phyloP scores from a whole-genome alignment of 92 coral and sea anemone genomes.

The Actinostola sp. region DNA sequence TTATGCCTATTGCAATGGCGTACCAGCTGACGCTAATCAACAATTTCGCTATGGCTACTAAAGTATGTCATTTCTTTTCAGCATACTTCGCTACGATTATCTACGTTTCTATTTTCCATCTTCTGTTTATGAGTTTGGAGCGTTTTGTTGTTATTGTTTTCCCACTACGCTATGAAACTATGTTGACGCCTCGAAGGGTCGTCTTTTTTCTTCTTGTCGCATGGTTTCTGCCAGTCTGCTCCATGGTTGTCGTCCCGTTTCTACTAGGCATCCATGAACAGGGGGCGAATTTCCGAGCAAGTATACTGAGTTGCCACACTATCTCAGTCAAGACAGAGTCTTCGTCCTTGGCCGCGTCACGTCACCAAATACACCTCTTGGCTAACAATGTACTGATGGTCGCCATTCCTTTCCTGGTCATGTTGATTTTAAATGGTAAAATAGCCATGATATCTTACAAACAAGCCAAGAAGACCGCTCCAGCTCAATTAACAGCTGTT shows the following conservation, averaged over 20 bases:
- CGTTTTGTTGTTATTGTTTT: slow-evolving; percentile 38
- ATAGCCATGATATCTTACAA: slow-evolving; percentile 28
- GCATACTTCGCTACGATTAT: background rate
- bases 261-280: slow-evolving; percentile 8
- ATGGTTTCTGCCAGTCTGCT: slow-evolving; percentile 38
- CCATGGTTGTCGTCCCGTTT: slow-evolving; percentile 20
- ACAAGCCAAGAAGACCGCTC: slow-evolving; percentile 28
- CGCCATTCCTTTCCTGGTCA: slow-evolving; percentile 25
- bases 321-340: background rate
- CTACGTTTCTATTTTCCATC: slow-evolving; percentile 25
- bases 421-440: slow-evolving; percentile 40
- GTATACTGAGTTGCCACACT: slow-evolving; percentile 10
- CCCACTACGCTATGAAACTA: slow-evolving; percentile 32
- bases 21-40: slow-evolving; percentile 2
- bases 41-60: background rate
- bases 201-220: background rate
- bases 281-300: slow-evolving; percentile 18
- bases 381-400: slow-evolving; percentile 25
- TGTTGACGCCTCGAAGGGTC: slow-evolving; percentile 6
- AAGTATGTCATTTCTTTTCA: slow-evolving; percentile 28
- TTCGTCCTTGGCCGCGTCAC: background rate
- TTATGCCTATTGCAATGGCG: slow-evolving; percentile 17
- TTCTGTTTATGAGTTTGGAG: slow-evolving; percentile 33
- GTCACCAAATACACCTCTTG: slow-evolving; percentile 29
- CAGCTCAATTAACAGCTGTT: background rate